Evolutionary conservation across 2,113 vertebrate species (phyloP).

Genomic region (Tenebrosternarchus preto): DNA sequence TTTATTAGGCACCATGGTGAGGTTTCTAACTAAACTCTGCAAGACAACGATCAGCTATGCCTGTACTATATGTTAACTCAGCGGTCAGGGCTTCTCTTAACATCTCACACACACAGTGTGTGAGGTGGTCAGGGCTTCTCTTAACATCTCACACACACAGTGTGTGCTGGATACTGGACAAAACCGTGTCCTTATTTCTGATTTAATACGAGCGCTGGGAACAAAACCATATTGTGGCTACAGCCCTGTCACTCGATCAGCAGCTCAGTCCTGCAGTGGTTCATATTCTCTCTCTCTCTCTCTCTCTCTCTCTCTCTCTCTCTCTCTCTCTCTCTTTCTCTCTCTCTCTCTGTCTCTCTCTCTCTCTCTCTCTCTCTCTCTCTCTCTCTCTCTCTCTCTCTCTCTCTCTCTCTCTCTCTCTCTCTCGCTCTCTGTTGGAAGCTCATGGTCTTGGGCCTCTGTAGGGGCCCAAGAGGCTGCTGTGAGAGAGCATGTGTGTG

Average conservation of each 20-base stretch:
- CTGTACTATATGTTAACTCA: constrained; percentile 74
- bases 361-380: background rate
- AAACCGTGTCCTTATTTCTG: constrained; percentile 63
- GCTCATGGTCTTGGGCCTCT: constrained; percentile 41
- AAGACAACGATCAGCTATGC: constrained; percentile 73
- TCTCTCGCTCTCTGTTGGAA: constrained; percentile 27
- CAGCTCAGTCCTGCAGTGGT: constrained; percentile 14
- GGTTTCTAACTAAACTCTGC: constrained; percentile 73
- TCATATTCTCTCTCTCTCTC: constrained; percentile 6
- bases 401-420: background rate
- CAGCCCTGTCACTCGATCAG: constrained; percentile 49
- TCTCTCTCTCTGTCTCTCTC: constrained; percentile 10
- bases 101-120: constrained; percentile 50
- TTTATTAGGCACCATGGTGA: constrained; percentile 67
- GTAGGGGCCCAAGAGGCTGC: constrained; percentile 45
- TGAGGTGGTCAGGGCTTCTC: constrained; percentile 72
- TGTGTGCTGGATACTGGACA: constrained; percentile 61
- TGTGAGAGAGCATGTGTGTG: constrained; percentile 31
- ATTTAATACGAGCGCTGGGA: constrained; percentile 69
- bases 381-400: constrained; percentile 21
- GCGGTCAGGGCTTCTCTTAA: constrained; percentile 70
- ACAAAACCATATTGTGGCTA: constrained; percentile 67
- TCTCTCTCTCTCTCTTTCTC: constrained; percentile 23
- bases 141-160: constrained; percentile 58
- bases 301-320: background rate